Evolutionary conservation across 1,140 invertebrate genomes (phyloP), one percentile per base, ranked within the genome.

Genomic region (Zaprionus africanus): DNA sequence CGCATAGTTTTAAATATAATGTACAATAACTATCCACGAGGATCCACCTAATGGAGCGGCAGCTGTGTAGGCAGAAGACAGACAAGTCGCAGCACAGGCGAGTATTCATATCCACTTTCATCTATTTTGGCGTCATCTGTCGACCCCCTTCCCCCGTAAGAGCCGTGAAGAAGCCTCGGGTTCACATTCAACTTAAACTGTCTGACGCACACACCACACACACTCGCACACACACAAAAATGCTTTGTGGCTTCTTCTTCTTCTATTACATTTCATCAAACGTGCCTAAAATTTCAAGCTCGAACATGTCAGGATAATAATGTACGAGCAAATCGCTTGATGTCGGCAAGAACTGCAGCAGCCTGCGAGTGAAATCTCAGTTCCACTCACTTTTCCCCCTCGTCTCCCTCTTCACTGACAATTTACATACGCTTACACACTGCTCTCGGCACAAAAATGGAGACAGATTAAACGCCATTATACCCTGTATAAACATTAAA

Each of bases 251-350:
- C 65, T 70, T 81, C 6, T 17, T 17, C 41, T 43, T n/a, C 78
- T 74, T 77, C 79, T 77, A 83, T 84, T 81, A 80, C 66, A 66
- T 84, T 81, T 56, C 81, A 84, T 84, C 81, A 84, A 84, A 84
- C 81, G 78, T 84, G 81, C 78, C 78, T 74, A 54, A 84, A 84
- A 84, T 84, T 60, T 72, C 64, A 81, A 84, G 64, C 68, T 61
- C 81, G 63, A 72, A 83, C 82, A 84, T 84, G 81, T 71, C 81
- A 81, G 79, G 72, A 78, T 84, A 84, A 84, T 84, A 84, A 84
- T 78, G 65, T 84, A 81, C 64, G 84, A 84, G 78, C 62, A 74
- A 74, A 78, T 70, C 82, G 65, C 72, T 84, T 79, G 70, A 71
- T 36, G 82, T 81, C 63, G 73, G 51, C 70, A 71, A 74, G 43